phyloP scores from a whole-genome alignment of 2,888 invertebrate species.

The Netelia melanura region DNA sequence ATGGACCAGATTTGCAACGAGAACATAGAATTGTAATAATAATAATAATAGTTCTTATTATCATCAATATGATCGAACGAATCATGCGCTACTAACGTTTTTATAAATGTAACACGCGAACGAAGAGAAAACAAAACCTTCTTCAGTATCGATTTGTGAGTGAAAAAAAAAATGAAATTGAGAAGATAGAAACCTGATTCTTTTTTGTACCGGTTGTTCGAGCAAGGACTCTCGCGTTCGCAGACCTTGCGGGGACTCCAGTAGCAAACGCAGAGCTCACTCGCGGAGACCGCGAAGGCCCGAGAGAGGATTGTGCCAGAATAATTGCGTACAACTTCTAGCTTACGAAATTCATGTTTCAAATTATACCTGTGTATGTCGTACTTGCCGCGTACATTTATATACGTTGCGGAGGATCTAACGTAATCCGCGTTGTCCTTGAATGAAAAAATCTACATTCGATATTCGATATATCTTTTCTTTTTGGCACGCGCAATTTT shows the following conservation, averaged over 20 bases:
- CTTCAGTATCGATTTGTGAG: neutral
- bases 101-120: neutral
- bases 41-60: neutral
- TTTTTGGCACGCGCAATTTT: neutral
- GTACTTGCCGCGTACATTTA: conserved; percentile 4
- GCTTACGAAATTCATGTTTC: conserved; percentile 40
- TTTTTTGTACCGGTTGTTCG: neutral
- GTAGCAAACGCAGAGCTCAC: neutral
- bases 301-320: conserved; percentile 28
- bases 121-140: neutral
- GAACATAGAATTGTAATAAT: neutral
- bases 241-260: conserved; percentile 1
- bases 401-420: conserved; percentile 3
- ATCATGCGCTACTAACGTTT: no score
- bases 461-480: neutral
- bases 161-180: neutral
- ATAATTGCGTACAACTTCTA: conserved; percentile 32
- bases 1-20: neutral
- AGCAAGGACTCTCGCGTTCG: neutral
- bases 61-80: no score
- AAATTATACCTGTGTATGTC: conserved; percentile 27
- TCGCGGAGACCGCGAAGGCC: conserved; percentile 21
- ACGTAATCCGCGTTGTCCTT: conserved; percentile 1
- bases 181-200: neutral
- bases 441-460: conserved; percentile 8